Conservation (phyloP, 2,888 invertebrate genomes). For the Pharmacophagus antenor region DNA sequence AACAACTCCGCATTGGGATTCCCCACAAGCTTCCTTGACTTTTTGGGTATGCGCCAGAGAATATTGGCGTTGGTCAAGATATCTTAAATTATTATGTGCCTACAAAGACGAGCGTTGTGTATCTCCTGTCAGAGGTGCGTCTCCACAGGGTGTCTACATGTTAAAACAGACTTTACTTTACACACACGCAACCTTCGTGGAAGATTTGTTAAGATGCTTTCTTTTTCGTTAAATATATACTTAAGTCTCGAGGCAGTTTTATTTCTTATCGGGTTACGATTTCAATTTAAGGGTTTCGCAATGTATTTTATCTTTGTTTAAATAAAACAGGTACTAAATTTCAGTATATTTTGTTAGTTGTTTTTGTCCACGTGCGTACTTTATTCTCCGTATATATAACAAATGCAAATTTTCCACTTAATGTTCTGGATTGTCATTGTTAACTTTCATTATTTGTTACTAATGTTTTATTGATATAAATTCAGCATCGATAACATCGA, state of each 20-base stretch:
- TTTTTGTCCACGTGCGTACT: background rate
- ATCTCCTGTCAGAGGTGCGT: conserved; percentile 44
- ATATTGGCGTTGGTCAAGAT: conserved; percentile 29
- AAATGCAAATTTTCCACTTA: too few species aligned
- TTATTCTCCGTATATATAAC: too few species aligned
- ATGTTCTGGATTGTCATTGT: too few species aligned
- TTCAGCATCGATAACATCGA: background rate
- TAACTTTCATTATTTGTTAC: too few species aligned
- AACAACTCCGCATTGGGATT: conserved; percentile 13
- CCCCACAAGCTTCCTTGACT: conserved; percentile 15
- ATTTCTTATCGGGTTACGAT: conserved; percentile 44
- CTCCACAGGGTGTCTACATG: conserved; percentile 61
- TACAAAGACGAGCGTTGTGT: conserved; percentile 44
- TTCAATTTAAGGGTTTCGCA: conserved; percentile 33
- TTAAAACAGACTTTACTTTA: conserved; percentile 57
- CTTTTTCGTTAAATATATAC: conserved; percentile 54
- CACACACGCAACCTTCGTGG: conserved; percentile 48
- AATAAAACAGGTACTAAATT: background rate
- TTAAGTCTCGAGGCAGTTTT: conserved; percentile 49
- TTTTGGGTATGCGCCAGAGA: conserved; percentile 30
- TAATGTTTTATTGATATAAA: background rate
- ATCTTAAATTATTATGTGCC: conserved; percentile 29
- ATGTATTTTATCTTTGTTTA: conserved; percentile 34
- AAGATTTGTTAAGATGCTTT: conserved; percentile 55
- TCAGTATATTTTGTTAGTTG: background rate